These are phyloP conservation scores for Catagonus wagneri DNA, from an alignment of 2,113 vertebrate species.

Conservation along the genomic window DNA sequence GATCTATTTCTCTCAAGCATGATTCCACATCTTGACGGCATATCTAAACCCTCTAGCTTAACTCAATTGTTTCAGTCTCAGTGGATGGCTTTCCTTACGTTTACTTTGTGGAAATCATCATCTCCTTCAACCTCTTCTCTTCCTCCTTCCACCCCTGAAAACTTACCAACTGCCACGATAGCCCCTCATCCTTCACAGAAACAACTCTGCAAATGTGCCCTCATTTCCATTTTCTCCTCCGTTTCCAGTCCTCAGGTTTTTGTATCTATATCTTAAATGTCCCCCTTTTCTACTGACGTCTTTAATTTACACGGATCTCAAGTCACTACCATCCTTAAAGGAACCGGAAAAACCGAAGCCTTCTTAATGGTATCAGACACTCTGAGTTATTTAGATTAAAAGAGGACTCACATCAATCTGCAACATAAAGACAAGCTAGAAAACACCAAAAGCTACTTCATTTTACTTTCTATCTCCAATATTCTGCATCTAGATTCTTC, in stretches of 20 bases:
- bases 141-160: neutral
- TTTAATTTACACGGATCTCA: conserved; percentile 39
- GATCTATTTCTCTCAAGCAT: neutral
- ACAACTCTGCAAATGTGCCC: neutral
- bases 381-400: conserved; percentile 9
- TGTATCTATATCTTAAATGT: conserved; percentile 15
- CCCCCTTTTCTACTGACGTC: neutral
- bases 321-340: neutral
- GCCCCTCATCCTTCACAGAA: neutral
- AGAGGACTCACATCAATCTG: neutral
- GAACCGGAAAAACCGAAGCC: neutral
- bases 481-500: neutral
- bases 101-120: neutral
- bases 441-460: conserved; percentile 35
- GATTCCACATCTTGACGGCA: neutral
- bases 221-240: neutral
- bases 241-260: neutral
- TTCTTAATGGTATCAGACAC: neutral
- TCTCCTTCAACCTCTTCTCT: neutral
- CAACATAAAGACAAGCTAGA: neutral
- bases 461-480: conserved; percentile 18
- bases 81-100: neutral
- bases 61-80: conserved; percentile 16
- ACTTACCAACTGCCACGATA: neutral
- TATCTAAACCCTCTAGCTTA: neutral